phyloP scores from a whole-genome alignment of 2,888 invertebrate species.

The Thereva nobilitata region DNA sequence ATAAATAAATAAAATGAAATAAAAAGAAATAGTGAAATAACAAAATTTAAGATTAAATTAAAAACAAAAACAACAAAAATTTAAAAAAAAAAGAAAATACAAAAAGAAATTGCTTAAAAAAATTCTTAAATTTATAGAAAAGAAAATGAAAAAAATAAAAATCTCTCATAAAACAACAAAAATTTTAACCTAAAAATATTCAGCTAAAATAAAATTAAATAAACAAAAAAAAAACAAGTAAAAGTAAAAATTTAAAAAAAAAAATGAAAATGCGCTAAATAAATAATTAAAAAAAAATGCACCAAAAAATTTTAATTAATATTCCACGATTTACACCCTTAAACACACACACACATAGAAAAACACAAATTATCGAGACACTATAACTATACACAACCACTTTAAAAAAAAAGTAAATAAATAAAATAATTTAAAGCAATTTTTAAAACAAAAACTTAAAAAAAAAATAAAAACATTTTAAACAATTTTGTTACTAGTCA shows the following conservation, averaged over 20 bases:
- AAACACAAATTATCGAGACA: too few species aligned
- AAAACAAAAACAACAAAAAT: not conserved
- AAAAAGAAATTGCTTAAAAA: constrained; percentile 6
- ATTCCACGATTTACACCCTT: too few species aligned
- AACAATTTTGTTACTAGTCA: too few species aligned
- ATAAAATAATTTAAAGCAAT: too few species aligned
- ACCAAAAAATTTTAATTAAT: not conserved
- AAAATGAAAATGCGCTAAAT: constrained; percentile 2
- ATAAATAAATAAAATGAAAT: not conserved
- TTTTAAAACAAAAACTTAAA: too few species aligned
- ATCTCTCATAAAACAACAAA: not conserved
- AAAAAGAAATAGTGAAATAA: not conserved
- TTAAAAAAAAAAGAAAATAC: not conserved
- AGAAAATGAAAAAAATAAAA: not conserved
- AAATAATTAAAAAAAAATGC: constrained; percentile 10
- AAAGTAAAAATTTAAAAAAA: not conserved
- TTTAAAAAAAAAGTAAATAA: too few species aligned
- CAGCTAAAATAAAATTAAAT: not conserved
- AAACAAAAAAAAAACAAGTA: not conserved
- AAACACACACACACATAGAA: too few species aligned
- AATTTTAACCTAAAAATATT: too few species aligned
- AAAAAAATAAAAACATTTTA: too few species aligned
- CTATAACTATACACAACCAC: too few species aligned
- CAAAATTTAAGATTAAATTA: not conserved
- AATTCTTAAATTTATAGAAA: not conserved